Evolutionary conservation across 2,113 vertebrate species (phyloP), one percentile per base, ranked within the genome.

Genomic region (Melospiza melodia): DNA sequence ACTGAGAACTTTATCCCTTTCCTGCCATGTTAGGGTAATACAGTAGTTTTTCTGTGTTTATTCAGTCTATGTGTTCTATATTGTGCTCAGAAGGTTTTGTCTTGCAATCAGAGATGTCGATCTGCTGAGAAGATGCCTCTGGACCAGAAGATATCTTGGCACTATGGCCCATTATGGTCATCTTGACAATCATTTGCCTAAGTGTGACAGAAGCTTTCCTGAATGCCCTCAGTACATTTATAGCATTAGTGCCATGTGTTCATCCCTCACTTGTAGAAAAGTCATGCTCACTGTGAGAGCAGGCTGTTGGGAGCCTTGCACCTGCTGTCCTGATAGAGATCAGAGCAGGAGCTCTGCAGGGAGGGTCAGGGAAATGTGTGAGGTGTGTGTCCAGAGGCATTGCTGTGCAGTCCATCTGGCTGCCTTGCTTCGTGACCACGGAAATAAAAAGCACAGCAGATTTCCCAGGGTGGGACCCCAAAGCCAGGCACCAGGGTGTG

Each of bases 401-500:
- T 73, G 27, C 63, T 62, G 25, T 78, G 66, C 43, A 24, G 3
- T 87, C 55, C 22, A 22, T 30, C 41, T 41, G 28, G 9, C 14
- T 82, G 59, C 30, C 21, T 49, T 79, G 31, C 30, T 72, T 62
- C 1, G 1, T 31, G 51, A 57, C 37, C 6, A 37, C 10, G 12
- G 63, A 82, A 90, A 27, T 0, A 0, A 23, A 85, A 59, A 39
- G 20, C 54, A 41, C 11, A 31, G 52, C 0, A 1, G 28, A 5
- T 33, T 80, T 81, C 65, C 27, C 41, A 62, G 77, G 1, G 17
- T 44, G 20, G 37, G 41, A 10, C 6, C 6, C n/a, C 39, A 48
- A 63, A 83, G 23, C 18, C 15, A 44, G 55, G 19, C 15, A 3
- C 6, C 4, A 57, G 23, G 39, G n/a, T 5, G 1, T 0, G 1